Evolutionary conservation across 1,140 invertebrate genomes (phyloP), one percentile per base, ranked within the genome.

Genomic region (Solen grandis): DNA sequence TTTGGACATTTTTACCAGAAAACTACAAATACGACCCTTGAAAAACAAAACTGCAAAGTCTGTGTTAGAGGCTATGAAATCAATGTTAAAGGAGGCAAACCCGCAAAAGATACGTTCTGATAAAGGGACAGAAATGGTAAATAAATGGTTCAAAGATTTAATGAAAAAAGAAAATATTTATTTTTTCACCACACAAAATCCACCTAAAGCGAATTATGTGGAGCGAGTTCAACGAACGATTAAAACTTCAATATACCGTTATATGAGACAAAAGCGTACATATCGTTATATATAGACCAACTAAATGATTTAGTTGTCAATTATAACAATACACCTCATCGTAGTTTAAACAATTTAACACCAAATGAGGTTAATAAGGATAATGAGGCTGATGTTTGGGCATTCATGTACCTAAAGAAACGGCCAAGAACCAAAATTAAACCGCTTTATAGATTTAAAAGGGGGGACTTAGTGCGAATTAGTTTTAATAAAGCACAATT

Each of bases 1-100:
- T 5, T 57, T 72, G 5, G 69, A 72, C 25, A 70, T 70, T 5
- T 54, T 70, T 29, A 35, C 52, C 5, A 8, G 52, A 57, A 41
- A 31, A 22, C 52, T 72, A 14, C 25, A 29, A 19, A 33, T 55
- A 4, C 2, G 33, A 54, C 54, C 70, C 41, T 57, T 72, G 27
- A 33, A 54, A 5, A 31, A 55, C 31, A 72, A 72, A 57, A 72
- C 50, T 10, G 41, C 41, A 10, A 46, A 46, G 41, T 10, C 41
- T 8, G 41, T 46, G 8, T 46, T 10, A 46, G 19, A 54, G 13
- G 50, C 69, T n/a, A 55, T 72, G 69, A 72, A 36, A 57, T n/a
- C 13, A 2, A 55, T 72, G 4, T 57, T 72, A 25, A 38, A 33
- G 14, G 27, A 72, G 31, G 29, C 19, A 36, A 55, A 72, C 52